Evolutionary conservation across 2,888 invertebrate species (phyloP).

Genomic region (Torymus texanus): DNA sequence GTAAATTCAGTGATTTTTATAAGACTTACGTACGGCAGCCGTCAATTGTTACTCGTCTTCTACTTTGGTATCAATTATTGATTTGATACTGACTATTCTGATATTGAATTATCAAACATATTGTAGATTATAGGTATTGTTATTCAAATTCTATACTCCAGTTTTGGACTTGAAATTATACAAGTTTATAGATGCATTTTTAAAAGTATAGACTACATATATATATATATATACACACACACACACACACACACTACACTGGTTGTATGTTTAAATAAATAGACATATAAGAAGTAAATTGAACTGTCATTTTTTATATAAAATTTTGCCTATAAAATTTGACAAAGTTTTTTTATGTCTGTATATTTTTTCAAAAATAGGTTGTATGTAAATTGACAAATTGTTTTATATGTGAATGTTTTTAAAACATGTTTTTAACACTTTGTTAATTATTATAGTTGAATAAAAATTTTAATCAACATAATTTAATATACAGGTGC

Average conservation of each 20-base stretch:
- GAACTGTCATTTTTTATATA: too few species aligned
- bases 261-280: constrained; percentile 49
- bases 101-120: background rate
- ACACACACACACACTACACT: constrained; percentile 7
- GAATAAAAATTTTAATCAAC: too few species aligned
- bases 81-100: constrained; percentile 24
- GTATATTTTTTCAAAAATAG: too few species aligned
- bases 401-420: too few species aligned
- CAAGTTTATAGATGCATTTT: constrained; percentile 41
- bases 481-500: too few species aligned
- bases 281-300: constrained; percentile 13
- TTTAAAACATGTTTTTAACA: too few species aligned
- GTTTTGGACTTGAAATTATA: constrained; percentile 31
- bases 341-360: too few species aligned
- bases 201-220: constrained; percentile 25
- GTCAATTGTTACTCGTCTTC: constrained; percentile 1
- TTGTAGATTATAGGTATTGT: constrained; percentile 25
- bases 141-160: constrained; percentile 40
- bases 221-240: too few species aligned
- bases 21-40: constrained; percentile 25
- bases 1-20: constrained; percentile 28
- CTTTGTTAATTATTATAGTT: too few species aligned
- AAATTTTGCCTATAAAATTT: too few species aligned
- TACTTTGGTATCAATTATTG: constrained; percentile 15
- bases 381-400: too few species aligned